Evolutionary conservation across 2,113 vertebrate species (phyloP).

Genomic region (Tiliqua scincoides): DNA sequence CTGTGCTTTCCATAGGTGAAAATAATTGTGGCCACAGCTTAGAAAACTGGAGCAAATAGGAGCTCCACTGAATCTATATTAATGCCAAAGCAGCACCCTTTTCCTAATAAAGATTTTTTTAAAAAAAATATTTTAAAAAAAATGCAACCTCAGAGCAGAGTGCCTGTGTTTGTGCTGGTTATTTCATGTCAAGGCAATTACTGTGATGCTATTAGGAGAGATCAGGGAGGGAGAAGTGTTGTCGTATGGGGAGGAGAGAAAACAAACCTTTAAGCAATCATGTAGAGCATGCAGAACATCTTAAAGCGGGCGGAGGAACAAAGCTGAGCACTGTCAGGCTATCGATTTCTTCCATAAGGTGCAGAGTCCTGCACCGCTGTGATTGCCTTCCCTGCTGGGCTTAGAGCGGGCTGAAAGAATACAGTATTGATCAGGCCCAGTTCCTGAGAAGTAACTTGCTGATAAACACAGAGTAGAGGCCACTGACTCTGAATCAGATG

Average conservation of each 20-base stretch:
- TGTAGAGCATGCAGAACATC: conserved; percentile 95
- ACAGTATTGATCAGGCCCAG: conserved; percentile 92
- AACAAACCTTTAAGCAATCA: conserved; percentile 96
- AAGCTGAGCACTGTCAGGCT: conserved; percentile 90
- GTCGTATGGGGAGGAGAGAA: conserved; percentile 81
- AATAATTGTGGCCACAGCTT: conserved; percentile 54
- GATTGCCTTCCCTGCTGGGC: conserved; percentile 89
- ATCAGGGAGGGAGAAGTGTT: conserved; percentile 71
- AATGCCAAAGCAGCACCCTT: conserved; percentile 73
- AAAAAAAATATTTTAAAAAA: conserved; percentile 35
- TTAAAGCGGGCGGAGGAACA: conserved; percentile 91
- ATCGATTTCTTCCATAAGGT: conserved; percentile 96
- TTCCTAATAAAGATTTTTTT: conserved; percentile 59
- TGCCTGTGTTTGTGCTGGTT: conserved; percentile 74
- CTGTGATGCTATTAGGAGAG: conserved; percentile 79
- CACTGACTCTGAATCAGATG: conserved; percentile 80
- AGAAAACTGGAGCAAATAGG: conserved; percentile 60
- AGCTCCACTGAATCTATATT: conserved; percentile 54
- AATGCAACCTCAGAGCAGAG: conserved; percentile 63
- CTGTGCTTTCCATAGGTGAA: conserved; percentile 54
- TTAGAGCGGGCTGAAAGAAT: conserved; percentile 87
- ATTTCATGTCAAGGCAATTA: conserved; percentile 84
- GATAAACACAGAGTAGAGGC: conserved; percentile 86
- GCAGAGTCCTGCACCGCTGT: conserved; percentile 81
- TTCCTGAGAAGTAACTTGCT: conserved; percentile 89